Conservation (phyloP, 1,140 invertebrate species). For the Tetraneura akinire region DNA sequence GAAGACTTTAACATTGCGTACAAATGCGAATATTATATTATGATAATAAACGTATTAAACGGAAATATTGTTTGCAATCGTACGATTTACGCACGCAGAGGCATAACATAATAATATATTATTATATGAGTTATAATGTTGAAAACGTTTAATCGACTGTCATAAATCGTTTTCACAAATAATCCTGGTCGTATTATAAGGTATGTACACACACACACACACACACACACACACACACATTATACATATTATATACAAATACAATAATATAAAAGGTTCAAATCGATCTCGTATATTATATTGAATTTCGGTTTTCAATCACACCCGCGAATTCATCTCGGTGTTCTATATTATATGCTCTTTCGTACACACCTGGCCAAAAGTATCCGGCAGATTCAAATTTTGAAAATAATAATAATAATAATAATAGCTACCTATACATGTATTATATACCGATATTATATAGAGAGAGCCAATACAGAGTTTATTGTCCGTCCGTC, state of each 20-base stretch:
- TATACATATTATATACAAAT: neutral
- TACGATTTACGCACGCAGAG: neutral
- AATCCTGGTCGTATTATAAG: conserved; percentile 10
- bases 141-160: conserved; percentile 48
- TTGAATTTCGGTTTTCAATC: conserved; percentile 48
- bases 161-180: conserved; percentile 47
- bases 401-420: neutral
- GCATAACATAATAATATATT: neutral
- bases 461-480: neutral
- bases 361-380: conserved; percentile 2
- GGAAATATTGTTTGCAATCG: neutral
- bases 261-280: conserved; percentile 14
- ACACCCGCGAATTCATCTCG: conserved; percentile 19
- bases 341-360: too few relatives aligned
- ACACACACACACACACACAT: neutral
- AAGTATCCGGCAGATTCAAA: neutral
- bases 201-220: neutral
- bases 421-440: neutral
- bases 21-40: too few relatives aligned
- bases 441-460: neutral
- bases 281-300: conserved; percentile 29
- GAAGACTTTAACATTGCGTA: too few relatives aligned
- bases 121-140: neutral
- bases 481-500: conserved; percentile 10
- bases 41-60: neutral